These are phyloP conservation scores for Iphiclides podalirius DNA, from an alignment of 2,888 invertebrate genomes.

Conservation along the genomic window DNA sequence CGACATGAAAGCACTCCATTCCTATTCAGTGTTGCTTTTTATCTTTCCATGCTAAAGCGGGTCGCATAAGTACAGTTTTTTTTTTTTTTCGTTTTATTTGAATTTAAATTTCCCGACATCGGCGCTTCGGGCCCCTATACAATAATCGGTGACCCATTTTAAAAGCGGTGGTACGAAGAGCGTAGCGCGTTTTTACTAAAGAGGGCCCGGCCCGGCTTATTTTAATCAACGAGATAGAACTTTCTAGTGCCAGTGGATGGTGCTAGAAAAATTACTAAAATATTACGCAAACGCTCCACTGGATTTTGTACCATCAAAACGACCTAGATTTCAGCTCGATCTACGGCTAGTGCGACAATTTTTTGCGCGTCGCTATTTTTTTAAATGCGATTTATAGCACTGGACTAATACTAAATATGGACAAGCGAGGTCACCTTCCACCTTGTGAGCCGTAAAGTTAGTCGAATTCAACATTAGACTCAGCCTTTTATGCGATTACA, in stretches of 20 bases:
- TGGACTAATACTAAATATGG: too few relatives aligned
- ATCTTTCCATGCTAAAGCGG: background rate
- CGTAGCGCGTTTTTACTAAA: background rate
- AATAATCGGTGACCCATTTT: slow-evolving; percentile 17
- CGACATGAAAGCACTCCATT: background rate
- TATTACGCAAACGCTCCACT: background rate
- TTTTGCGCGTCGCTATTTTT: too few relatives aligned
- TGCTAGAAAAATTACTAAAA: background rate
- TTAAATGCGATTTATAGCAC: too few relatives aligned
- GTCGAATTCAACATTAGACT: too few relatives aligned
- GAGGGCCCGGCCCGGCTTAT: background rate
- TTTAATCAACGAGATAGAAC: slow-evolving; percentile 7
- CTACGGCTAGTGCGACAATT: too few relatives aligned
- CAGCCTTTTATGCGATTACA: too few relatives aligned
- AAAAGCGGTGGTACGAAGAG: background rate
- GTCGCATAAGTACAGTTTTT: too few relatives aligned
- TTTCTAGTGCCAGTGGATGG: background rate
- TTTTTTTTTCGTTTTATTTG: slow-evolving; percentile 11
- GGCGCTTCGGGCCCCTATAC: background rate
- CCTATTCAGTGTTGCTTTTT: too few relatives aligned
- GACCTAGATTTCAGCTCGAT: too few relatives aligned
- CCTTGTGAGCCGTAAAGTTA: too few relatives aligned
- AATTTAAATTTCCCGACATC: background rate
- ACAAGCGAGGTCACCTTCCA: too few relatives aligned
- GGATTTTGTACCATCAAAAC: too few relatives aligned